These are phyloP conservation scores for Oreohelix idahoensis DNA, from an alignment of 1,140 invertebrate species.

Conservation along the genomic window DNA sequence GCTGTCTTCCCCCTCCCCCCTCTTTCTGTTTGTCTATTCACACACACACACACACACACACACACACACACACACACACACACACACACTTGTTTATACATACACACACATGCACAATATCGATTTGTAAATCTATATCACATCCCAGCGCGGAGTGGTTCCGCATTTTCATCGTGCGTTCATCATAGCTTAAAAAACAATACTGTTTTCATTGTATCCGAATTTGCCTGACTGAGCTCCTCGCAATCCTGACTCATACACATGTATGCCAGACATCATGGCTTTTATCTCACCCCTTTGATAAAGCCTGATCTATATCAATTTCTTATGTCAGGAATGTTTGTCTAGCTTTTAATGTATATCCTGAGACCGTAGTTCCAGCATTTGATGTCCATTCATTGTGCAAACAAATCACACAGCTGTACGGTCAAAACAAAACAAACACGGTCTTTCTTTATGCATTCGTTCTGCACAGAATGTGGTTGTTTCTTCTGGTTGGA, in stretches of 20 bases:
- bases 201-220: no score
- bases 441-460: not conserved
- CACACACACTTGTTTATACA: no score
- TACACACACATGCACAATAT: no score
- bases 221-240: no score
- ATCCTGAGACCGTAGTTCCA: not conserved
- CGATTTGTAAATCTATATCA: no score
- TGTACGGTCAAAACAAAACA: not conserved
- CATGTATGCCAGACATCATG: not conserved
- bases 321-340: not conserved
- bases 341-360: constrained; percentile 1
- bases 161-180: no score
- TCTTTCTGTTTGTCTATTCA: not conserved
- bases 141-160: no score
- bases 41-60: no score
- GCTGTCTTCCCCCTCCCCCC: not conserved
- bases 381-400: not conserved
- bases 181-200: no score
- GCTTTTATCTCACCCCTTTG: not conserved
- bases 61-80: no score
- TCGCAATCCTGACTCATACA: not conserved
- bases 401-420: not conserved
- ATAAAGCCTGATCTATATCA: not conserved
- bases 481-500: not conserved
- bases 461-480: not conserved